Percentiles rank a stretch among this genome's conserved stretches.
These are phyloP conservation scores for Charaxes varanes DNA, from an alignment of 1,140 invertebrate genomes.

Conservation along the genomic window DNA sequence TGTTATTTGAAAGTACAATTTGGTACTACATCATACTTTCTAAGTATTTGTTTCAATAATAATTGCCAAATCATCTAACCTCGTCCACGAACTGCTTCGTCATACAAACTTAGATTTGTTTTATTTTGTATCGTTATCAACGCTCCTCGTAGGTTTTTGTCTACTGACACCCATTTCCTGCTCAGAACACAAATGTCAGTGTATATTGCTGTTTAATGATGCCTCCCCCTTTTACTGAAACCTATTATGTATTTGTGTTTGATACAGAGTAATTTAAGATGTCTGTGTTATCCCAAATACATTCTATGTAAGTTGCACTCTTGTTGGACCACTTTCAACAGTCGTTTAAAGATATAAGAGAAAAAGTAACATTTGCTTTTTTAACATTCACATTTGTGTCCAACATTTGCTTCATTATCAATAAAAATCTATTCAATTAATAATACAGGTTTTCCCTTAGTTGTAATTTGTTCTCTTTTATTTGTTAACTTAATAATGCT, in stretches of 20 bases:
- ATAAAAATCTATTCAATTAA: too few species aligned
- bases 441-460: too few species aligned
- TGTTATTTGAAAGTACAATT: constrained; percentile 2
- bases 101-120: constrained; percentile 1
- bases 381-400: too few species aligned
- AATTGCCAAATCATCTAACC: constrained; percentile 24
- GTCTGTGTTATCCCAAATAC: too few species aligned
- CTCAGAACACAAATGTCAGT: neutral
- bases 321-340: too few species aligned
- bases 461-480: too few species aligned
- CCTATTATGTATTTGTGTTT: neutral
- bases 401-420: too few species aligned
- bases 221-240: neutral
- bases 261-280: too few species aligned
- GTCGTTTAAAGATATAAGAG: too few species aligned
- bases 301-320: neutral
- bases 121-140: constrained; percentile 1
- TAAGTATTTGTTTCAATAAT: constrained; percentile 2
- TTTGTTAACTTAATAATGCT: too few species aligned
- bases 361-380: too few species aligned
- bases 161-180: neutral
- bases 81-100: constrained; percentile 10
- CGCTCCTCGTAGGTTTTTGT: constrained; percentile 2
- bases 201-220: neutral
- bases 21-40: too few species aligned